A percentile compares a stretch with the other conserved stretches of the same genome.
Conservation (phyloP, 1,140 invertebrate genomes). For the Luehdorfia chinensis region DNA sequence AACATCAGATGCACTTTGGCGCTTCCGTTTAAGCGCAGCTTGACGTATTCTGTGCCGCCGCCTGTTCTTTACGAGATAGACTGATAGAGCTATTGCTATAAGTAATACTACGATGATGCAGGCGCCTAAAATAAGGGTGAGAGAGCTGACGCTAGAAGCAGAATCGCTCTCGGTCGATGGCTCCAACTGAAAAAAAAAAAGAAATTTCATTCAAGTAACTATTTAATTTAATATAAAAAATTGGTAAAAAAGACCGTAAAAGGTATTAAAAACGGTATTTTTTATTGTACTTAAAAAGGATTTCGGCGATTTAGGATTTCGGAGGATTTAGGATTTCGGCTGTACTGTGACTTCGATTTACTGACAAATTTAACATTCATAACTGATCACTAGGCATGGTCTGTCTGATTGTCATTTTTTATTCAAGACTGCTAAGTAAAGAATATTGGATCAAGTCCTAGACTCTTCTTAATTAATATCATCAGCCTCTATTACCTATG, state of each 20-base stretch:
- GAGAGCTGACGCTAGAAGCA: slow-evolving; percentile 30
- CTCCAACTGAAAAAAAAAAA: slow-evolving; percentile 50
- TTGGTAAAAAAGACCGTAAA: neutral
- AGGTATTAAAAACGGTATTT: too few relatives aligned
- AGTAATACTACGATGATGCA: slow-evolving; percentile 50
- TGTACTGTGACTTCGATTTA: too few relatives aligned
- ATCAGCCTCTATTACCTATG: too few relatives aligned
- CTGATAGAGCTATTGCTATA: slow-evolving; percentile 47
- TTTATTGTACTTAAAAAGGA: too few relatives aligned
- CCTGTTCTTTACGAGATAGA: slow-evolving; percentile 55
- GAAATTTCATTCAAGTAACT: neutral
- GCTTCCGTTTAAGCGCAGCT: slow-evolving; percentile 54
- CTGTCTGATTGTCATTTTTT: too few relatives aligned
- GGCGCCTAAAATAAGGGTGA: slow-evolving; percentile 49
- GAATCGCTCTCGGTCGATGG: slow-evolving; percentile 31
- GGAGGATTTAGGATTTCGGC: too few relatives aligned
- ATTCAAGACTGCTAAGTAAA: too few relatives aligned
- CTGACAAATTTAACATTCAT: too few relatives aligned
- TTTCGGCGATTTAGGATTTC: too few relatives aligned
- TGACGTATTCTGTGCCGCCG: slow-evolving; percentile 43
- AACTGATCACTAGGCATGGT: too few relatives aligned
- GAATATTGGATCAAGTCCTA: too few relatives aligned
- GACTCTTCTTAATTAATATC: too few relatives aligned
- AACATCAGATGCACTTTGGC: slow-evolving; percentile 51
- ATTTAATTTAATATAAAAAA: neutral